phyloP scores from a whole-genome alignment of 1,140 invertebrate genomes.

The Neodiprion lecontei region DNA sequence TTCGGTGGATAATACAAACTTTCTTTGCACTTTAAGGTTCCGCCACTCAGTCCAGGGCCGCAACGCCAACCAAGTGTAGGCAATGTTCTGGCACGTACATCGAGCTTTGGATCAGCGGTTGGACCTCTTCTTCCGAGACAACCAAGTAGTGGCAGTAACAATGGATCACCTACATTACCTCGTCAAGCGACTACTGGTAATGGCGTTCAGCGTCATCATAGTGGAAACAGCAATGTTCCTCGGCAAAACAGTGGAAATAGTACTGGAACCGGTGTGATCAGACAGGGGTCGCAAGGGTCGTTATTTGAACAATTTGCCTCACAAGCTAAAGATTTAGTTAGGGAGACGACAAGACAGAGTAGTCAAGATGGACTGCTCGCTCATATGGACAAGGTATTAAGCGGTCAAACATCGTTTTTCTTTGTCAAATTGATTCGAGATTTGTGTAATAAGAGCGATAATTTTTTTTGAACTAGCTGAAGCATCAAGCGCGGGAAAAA shows the following conservation, averaged over 20 bases:
- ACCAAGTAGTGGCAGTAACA: constrained; percentile 36
- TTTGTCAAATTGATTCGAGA: constrained; percentile 31
- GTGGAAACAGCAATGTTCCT: constrained; percentile 36
- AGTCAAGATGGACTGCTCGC: constrained; percentile 89
- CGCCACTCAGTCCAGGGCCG: constrained; percentile 61
- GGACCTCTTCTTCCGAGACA: constrained; percentile 44
- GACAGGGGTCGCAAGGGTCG: constrained; percentile 82
- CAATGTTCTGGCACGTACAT: constrained; percentile 68
- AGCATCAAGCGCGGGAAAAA: constrained; percentile 73
- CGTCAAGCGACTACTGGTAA: not conserved
- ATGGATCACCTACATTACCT: not conserved
- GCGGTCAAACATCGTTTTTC: constrained; percentile 20
- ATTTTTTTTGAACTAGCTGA: constrained; percentile 57
- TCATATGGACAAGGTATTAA: constrained; percentile 84
- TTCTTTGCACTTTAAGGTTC: constrained; percentile 36
- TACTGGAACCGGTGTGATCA: constrained; percentile 61
- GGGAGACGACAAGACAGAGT: constrained; percentile 84
- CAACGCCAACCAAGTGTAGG: constrained; percentile 70
- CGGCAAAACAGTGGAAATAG: constrained; percentile 47
- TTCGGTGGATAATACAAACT: not conserved
- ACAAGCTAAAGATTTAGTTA: constrained; percentile 85
- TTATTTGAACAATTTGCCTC: constrained; percentile 84
- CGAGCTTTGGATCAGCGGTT: constrained; percentile 67
- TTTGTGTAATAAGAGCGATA: constrained; percentile 17
- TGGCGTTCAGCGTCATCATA: constrained; percentile 19